Conservation (phyloP, 2,888 invertebrate genomes). For the Trachelus troglodyta region DNA sequence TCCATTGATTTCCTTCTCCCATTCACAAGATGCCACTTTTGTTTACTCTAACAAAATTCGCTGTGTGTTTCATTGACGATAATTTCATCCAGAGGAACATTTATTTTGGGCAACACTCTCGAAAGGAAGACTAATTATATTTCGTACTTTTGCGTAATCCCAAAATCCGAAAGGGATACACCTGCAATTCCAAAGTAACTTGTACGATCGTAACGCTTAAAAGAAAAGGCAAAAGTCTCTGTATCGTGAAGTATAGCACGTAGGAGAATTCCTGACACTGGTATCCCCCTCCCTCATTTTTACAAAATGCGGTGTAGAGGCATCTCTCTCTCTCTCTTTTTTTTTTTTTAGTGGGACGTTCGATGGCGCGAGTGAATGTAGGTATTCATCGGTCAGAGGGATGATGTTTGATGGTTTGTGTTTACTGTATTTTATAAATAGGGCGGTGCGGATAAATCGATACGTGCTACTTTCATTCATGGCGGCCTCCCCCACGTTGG, state of each 20-base stretch:
- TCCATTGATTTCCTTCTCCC: not conserved
- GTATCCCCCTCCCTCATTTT: not conserved
- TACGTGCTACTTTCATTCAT: constrained; percentile 63
- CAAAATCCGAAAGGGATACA: constrained; percentile 27
- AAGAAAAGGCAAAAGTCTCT: not conserved
- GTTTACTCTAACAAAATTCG: not conserved
- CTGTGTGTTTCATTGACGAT: not conserved
- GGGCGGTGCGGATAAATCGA: constrained; percentile 61
- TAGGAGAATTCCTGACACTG: too few species aligned
- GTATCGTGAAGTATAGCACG: not conserved
- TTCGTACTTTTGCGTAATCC: constrained; percentile 33
- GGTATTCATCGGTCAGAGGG: not conserved
- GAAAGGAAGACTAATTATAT: not conserved
- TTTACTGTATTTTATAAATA: constrained; percentile 56
- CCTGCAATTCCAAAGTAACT: not conserved
- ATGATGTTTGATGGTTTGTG: constrained; percentile 25
- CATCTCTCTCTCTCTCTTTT: not conserved
- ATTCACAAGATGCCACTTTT: not conserved
- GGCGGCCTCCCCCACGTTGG: constrained; percentile 53
- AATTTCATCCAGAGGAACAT: not conserved
- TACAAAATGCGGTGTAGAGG: not conserved
- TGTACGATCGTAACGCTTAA: not conserved
- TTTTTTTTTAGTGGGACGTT: not conserved
- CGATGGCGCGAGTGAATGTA: not conserved
- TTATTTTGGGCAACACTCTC: not conserved